Evolutionary conservation across 2,888 invertebrate genomes (phyloP).

Genomic region (Eupithecia subumbrata): DNA sequence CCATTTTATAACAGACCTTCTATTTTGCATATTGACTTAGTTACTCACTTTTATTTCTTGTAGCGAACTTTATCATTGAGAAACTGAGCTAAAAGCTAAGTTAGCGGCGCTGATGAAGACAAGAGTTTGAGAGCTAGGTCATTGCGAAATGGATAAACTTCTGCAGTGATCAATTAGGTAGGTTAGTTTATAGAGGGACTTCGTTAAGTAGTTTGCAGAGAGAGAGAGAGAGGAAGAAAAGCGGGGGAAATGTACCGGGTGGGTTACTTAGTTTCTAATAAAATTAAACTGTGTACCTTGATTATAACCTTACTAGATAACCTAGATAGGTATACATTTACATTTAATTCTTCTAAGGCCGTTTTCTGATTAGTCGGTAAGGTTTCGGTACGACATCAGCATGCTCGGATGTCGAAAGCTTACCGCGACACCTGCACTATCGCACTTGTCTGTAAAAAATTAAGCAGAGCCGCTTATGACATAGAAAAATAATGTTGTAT

Average conservation of each 20-base stretch:
- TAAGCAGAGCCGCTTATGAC: too few relatives aligned
- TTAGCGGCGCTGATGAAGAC: constrained; percentile 1
- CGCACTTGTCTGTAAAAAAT: too few relatives aligned
- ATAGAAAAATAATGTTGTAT: too few relatives aligned
- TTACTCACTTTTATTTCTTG: not conserved
- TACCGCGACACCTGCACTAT: too few relatives aligned
- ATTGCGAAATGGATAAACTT: constrained; percentile 8
- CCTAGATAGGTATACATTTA: too few relatives aligned
- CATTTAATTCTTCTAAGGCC: not conserved
- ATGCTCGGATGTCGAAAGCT: too few relatives aligned
- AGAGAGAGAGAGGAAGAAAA: not conserved
- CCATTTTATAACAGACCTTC: not conserved
- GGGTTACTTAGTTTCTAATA: not conserved
- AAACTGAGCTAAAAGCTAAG: not conserved
- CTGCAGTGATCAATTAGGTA: constrained; percentile 1
- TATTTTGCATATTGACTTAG: not conserved
- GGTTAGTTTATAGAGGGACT: not conserved
- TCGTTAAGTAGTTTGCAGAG: not conserved
- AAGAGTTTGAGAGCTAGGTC: not conserved
- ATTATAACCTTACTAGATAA: not conserved
- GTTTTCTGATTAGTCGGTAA: too few relatives aligned
- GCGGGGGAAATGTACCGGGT: not conserved
- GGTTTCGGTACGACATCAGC: too few relatives aligned
- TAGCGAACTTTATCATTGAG: not conserved
- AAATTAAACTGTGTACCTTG: not conserved